Conservation (phyloP, 2,113 vertebrate genomes). For the Orientallactaga bullata region DNA sequence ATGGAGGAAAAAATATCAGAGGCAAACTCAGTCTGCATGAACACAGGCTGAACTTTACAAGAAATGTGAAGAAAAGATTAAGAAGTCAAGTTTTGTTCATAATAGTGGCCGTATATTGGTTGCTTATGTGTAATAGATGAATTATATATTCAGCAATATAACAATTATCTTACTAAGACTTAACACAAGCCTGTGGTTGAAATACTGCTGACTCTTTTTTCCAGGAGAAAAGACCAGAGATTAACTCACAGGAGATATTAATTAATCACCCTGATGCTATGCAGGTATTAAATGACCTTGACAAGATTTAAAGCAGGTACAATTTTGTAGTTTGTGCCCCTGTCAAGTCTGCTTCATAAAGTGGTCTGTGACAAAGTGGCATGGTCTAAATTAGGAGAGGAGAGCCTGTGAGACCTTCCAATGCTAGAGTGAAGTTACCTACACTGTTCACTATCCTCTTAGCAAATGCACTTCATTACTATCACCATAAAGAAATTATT, state of each 20-base stretch:
- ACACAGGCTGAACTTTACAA: background rate
- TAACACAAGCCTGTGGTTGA: background rate
- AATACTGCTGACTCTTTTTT: constrained; percentile 24
- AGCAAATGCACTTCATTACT: background rate
- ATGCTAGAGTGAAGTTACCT: background rate
- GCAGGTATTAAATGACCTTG: background rate
- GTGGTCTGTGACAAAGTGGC: background rate
- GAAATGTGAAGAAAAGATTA: background rate
- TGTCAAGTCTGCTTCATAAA: background rate
- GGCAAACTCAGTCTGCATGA: background rate
- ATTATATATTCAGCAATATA: background rate
- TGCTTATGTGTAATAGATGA: background rate
- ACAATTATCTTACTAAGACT: background rate
- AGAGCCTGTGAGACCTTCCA: background rate
- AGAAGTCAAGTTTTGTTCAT: background rate
- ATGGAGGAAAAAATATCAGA: background rate
- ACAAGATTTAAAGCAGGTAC: constrained; percentile 9
- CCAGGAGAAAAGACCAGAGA: background rate
- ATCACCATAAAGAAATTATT: constrained; percentile 17
- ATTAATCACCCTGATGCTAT: background rate
- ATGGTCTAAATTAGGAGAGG: background rate
- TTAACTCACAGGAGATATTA: constrained; percentile 12
- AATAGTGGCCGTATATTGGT: background rate
- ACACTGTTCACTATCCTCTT: background rate
- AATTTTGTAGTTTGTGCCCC: background rate